Base-by-base conservation (phyloP, 2,113 vertebrate species). In the Cyanistes caeruleus region DNA sequence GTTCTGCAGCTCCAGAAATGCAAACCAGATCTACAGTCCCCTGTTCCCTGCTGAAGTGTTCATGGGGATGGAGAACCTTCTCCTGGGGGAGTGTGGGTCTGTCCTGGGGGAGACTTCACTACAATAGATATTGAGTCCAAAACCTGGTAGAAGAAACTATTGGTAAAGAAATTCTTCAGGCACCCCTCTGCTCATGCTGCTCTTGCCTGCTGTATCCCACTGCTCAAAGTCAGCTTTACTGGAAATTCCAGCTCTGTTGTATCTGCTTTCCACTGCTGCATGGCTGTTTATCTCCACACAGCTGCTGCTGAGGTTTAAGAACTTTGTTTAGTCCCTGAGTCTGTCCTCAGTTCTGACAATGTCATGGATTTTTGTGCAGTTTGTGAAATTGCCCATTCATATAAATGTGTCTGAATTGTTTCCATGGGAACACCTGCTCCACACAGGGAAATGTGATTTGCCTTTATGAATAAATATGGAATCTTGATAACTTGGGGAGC, bases 401-500 rank as follows among this genome's bases (percentile, higher is more conserved):
- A 79, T 25, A 81, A 96, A 94, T 5, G 53, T 58, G 46, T 23
- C 78, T 78, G 84, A 95, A 85, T 92, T 0, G 53, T 97, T 94
- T 93, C 97, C 81, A 93, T 93, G 84, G 96, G 74, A 96, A 96
- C 53, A 0, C 51, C 67, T 43, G 51, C 63, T 87, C 35, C 67
- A 39, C 8, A 7, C 10, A 13, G 70, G 82, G 51, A 88, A 87
- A 60, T 44, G 23, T 3, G 11, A 62, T 81, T 82, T 88, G 58
- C 55, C 25, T 88, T 89, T 49, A 55, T 93, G 80, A 92, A 93
- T 94, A 96, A 94, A 75, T 72, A 59, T 48, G 37, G 81, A 72
- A 43, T 10, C 23, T 59, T 48, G 41, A 39, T 85, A 25, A 51
- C 37, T 49, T 4, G 5, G 25, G 62, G 65, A 69, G 37, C 46